Conservation (phyloP, 1,140 invertebrate species). For the Lasioglossum albipes region DNA sequence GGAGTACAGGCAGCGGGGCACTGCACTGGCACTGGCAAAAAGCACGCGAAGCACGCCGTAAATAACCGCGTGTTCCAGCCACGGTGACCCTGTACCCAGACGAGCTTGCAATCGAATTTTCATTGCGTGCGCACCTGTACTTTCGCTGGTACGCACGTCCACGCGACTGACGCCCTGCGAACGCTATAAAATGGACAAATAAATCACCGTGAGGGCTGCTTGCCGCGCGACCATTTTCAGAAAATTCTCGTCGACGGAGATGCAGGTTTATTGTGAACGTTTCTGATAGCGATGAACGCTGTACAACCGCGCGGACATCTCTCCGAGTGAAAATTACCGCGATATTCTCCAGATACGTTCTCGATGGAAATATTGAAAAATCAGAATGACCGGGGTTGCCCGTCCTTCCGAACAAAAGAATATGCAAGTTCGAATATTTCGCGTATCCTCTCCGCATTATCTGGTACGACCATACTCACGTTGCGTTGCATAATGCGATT, state of each 20-base stretch:
- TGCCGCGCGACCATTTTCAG: not conserved
- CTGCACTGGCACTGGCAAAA: slow-evolving; percentile 25
- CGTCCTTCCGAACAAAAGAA: too few species aligned
- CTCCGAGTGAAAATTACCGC: not conserved
- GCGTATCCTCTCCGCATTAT: too few species aligned
- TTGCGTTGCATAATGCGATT: too few species aligned
- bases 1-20: too few species aligned
- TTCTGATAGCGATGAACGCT: not conserved
- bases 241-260: slow-evolving; percentile 26
- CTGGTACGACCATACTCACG: too few species aligned
- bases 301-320: too few species aligned
- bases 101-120: slow-evolving; percentile 45
- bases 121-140: slow-evolving; percentile 26
- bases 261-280: not conserved
- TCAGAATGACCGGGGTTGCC: too few species aligned
- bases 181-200: slow-evolving; percentile 6
- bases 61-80: slow-evolving; percentile 48
- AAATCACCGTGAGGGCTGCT: slow-evolving; percentile 31
- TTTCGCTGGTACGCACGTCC: slow-evolving; percentile 4
- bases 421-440: too few species aligned
- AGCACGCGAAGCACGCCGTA: slow-evolving; percentile 54
- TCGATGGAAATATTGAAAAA: not conserved
- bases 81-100: slow-evolving; percentile 12
- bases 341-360: not conserved
- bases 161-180: not conserved